These are phyloP conservation scores for Tromatobia lineatoria DNA, from an alignment of 2,888 invertebrate species.

Conservation along the genomic window DNA sequence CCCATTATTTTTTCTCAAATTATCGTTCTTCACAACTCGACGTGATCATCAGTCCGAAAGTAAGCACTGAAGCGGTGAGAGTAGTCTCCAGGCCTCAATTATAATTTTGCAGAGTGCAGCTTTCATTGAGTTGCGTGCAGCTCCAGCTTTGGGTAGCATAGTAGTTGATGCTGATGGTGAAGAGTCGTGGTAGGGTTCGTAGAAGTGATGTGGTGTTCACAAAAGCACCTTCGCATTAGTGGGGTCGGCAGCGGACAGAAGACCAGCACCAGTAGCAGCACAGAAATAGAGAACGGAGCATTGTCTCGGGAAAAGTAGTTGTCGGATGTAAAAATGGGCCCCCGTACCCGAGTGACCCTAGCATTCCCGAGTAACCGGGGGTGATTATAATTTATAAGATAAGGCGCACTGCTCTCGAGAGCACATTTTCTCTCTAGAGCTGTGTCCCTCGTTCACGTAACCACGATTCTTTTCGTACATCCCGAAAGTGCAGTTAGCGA, in stretches of 20 bases:
- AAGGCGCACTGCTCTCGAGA: conserved; percentile 28
- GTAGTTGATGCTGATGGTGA: conserved; percentile 9
- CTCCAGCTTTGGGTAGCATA: neutral
- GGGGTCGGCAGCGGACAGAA: neutral
- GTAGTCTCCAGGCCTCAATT: conserved; percentile 29
- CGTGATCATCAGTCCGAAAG: neutral
- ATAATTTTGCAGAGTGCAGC: conserved; percentile 38
- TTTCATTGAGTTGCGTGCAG: conserved; percentile 31
- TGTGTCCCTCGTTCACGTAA: conserved; percentile 33
- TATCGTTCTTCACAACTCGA: neutral
- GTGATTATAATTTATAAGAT: conserved; percentile 28
- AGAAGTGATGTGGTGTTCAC: conserved; percentile 41
- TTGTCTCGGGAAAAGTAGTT: conserved; percentile 53
- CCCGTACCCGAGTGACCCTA: conserved; percentile 38
- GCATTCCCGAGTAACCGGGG: conserved; percentile 31
- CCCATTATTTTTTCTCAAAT: neutral
- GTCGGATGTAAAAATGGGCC: conserved; percentile 51
- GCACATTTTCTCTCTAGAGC: conserved; percentile 17
- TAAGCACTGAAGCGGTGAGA: neutral
- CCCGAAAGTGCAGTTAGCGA: conserved; percentile 56
- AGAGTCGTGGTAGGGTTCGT: conserved; percentile 14
- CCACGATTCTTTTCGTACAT: conserved; percentile 49
- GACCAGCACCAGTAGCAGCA: conserved; percentile 15
- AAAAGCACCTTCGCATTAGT: conserved; percentile 46
- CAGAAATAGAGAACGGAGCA: conserved; percentile 39